These are phyloP conservation scores for Coracias cyanogaster DNA, from an alignment of 2,797 vertebrate species.

Conservation along the genomic window DNA sequence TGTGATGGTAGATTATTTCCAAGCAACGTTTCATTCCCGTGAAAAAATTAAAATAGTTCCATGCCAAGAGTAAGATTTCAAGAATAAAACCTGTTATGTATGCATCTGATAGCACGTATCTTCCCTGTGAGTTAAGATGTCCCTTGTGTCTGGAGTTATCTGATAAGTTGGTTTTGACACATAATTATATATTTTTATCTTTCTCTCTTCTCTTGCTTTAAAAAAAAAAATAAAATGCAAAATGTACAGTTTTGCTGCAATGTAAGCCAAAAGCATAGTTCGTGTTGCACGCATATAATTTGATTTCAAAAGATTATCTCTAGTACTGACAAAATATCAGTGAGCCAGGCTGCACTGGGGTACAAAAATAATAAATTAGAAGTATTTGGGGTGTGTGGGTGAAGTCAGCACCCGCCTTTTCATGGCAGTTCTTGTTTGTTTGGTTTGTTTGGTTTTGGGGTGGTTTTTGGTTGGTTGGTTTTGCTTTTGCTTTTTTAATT, in stretches of 20 bases:
- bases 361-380: background rate
- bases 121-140: background rate
- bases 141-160: background rate
- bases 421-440: background rate
- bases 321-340: slow-evolving; percentile 15
- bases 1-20: background rate
- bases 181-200: slow-evolving; percentile 8
- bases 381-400: background rate
- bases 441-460: background rate
- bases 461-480: background rate
- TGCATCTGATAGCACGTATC: background rate
- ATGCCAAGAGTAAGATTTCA: background rate
- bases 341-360: background rate
- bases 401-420: background rate
- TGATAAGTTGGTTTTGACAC: slow-evolving; percentile 58
- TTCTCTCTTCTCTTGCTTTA: background rate
- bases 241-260: slow-evolving; percentile 38
- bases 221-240: slow-evolving; percentile 10
- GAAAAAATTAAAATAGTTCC: background rate
- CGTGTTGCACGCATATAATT: slow-evolving; percentile 10
- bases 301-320: slow-evolving; percentile 63
- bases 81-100: background rate
- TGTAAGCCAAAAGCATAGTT: slow-evolving; percentile 44
- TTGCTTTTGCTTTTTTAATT: background rate
- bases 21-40: background rate